Percentiles rank a stretch among this genome's conserved stretches.
phyloP scores from a whole-genome alignment of 2,888 invertebrate genomes.

The Nomada ferruginata region DNA sequence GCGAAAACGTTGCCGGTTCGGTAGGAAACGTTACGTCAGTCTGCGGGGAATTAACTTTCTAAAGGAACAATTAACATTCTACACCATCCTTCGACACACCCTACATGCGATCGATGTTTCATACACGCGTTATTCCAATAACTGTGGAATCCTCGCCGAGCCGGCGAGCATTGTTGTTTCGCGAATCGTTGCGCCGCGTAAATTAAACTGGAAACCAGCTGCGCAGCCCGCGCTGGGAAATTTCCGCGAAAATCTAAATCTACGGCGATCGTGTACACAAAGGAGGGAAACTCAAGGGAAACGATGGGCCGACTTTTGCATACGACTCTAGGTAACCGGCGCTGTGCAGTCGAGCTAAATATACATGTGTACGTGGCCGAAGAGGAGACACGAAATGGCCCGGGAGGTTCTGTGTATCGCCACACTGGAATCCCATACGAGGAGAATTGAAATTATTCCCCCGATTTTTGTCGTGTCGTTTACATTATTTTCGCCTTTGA shows the following conservation, averaged over 20 bases:
- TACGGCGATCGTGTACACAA: neutral
- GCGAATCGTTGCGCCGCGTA: neutral
- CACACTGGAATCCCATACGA: conserved; percentile 70
- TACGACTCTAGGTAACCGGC: neutral
- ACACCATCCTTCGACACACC: conserved; percentile 49
- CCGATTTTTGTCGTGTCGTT: conserved; percentile 84
- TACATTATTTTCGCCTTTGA: conserved; percentile 85
- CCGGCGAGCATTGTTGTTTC: neutral
- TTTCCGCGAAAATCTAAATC: too few relatives aligned
- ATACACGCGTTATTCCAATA: conserved; percentile 27
- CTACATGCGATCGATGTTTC: conserved; percentile 34
- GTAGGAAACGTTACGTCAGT: conserved; percentile 32
- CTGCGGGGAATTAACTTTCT: conserved; percentile 51
- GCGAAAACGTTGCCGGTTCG: conserved; percentile 4
- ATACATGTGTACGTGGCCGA: neutral
- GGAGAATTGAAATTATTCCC: conserved; percentile 84
- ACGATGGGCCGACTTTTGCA: neutral
- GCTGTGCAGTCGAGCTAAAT: neutral
- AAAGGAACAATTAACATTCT: conserved; percentile 57
- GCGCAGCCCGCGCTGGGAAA: too few relatives aligned
- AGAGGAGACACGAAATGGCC: conserved; percentile 63
- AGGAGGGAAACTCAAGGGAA: conserved; percentile 23
- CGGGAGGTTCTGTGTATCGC: conserved; percentile 61
- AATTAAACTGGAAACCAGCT: too few relatives aligned
- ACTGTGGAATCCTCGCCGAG: conserved; percentile 2